A percentile compares a stretch with the other conserved stretches of the same genome.
These are phyloP conservation scores for Monoplex corrugatus DNA, from an alignment of 2,888 invertebrate genomes.

Conservation along the genomic window DNA sequence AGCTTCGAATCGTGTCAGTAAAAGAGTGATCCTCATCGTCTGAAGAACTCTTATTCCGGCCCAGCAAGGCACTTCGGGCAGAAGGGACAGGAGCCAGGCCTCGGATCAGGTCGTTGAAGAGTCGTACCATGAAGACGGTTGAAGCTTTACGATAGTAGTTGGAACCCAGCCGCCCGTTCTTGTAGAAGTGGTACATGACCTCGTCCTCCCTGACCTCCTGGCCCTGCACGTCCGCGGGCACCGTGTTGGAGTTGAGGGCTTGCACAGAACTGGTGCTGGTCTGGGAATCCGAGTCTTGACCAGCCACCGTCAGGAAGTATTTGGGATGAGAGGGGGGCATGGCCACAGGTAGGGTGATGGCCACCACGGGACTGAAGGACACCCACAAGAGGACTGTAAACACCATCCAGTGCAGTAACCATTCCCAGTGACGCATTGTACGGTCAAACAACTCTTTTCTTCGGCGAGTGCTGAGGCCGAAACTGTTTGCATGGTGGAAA, in stretches of 20 bases:
- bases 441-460: not conserved
- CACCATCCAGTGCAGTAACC: not conserved
- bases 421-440: not conserved
- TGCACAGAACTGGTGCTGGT: not conserved
- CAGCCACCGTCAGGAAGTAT: conserved; percentile 37
- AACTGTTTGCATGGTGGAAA: not conserved
- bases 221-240: conserved; percentile 18
- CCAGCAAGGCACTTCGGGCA: not conserved
- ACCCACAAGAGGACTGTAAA: not conserved
- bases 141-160: conserved; percentile 80
- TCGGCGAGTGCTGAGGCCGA: not conserved
- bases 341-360: conserved; percentile 35
- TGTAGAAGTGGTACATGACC: conserved; percentile 58
- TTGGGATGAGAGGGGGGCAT: conserved; percentile 44
- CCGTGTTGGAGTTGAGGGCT: not conserved
- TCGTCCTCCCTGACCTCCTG: conserved; percentile 42
- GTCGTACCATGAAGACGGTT: conserved; percentile 69
- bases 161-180: conserved; percentile 55
- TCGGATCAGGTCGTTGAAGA: conserved; percentile 69
- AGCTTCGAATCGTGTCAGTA: conserved; percentile 73
- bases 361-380: not conserved
- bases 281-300: not conserved
- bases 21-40: conserved; percentile 49
- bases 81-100: conserved; percentile 61
- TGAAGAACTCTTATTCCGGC: conserved; percentile 3